Conservation (phyloP, 2,888 invertebrate species). For the Scaptomyza parva region DNA sequence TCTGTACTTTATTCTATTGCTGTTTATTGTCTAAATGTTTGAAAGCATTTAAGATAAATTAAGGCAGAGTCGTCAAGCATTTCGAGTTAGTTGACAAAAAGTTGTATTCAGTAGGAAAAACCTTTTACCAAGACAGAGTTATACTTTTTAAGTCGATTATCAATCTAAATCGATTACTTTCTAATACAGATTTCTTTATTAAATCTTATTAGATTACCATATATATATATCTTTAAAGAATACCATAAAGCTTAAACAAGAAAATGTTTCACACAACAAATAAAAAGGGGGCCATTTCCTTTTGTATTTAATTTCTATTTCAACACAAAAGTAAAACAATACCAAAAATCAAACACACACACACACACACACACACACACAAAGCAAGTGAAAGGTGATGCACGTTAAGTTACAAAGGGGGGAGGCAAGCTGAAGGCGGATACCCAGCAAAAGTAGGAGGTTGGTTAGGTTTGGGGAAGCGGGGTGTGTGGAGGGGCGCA, state of each 20-base stretch:
- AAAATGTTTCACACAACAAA: constrained; percentile 5
- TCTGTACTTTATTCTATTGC: constrained; percentile 27
- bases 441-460: not conserved
- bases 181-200: too few species aligned
- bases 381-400: constrained; percentile 74
- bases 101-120: not conserved
- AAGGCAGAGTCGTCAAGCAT: constrained; percentile 16
- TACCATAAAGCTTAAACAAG: constrained; percentile 8
- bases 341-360: constrained; percentile 79
- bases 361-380: too few species aligned
- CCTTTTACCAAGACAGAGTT: not conserved
- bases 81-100: constrained; percentile 23
- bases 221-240: too few species aligned
- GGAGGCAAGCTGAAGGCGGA: constrained; percentile 7
- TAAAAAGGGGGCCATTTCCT: constrained; percentile 42
- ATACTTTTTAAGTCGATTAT: too few species aligned
- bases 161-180: not conserved
- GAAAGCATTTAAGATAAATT: constrained; percentile 23
- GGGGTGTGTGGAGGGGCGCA: constrained; percentile 34
- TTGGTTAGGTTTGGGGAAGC: not conserved
- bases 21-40: constrained; percentile 27
- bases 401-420: constrained; percentile 34
- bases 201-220: too few species aligned
- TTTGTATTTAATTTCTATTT: constrained; percentile 66
- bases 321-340: constrained; percentile 77